These are phyloP conservation scores for Cosmia trapezina DNA, from an alignment of 2,888 invertebrate genomes.

Conservation along the genomic window DNA sequence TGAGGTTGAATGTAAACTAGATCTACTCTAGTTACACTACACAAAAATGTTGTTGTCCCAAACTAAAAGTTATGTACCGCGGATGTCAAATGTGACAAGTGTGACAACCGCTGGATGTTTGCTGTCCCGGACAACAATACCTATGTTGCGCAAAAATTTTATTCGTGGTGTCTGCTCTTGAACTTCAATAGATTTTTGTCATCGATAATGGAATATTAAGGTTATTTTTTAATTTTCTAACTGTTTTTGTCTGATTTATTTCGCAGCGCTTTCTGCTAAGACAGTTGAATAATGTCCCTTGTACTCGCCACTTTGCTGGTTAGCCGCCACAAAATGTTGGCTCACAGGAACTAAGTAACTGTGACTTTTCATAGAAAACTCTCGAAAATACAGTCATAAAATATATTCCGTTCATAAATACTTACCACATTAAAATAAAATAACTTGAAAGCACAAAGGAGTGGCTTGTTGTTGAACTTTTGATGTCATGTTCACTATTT, in stretches of 20 bases:
- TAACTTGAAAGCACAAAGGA: constrained; percentile 50
- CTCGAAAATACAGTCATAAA: neutral
- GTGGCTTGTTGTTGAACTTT: constrained; percentile 50
- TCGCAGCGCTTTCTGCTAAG: neutral
- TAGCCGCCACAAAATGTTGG: neutral
- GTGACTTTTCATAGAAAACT: neutral
- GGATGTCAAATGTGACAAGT: too few relatives aligned
- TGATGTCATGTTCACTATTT: constrained; percentile 56
- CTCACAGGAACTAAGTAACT: neutral
- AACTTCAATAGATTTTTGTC: neutral
- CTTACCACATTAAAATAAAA: constrained; percentile 38
- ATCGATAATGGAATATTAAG: neutral
- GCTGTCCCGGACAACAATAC: too few relatives aligned
- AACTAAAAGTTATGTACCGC: too few relatives aligned
- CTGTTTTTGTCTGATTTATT: neutral
- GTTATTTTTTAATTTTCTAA: neutral
- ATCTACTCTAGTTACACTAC: too few relatives aligned
- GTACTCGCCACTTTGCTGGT: neutral
- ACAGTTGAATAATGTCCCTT: neutral
- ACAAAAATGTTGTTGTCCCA: too few relatives aligned
- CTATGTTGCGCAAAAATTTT: too few relatives aligned
- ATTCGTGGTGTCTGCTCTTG: too few relatives aligned
- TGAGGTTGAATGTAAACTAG: too few relatives aligned
- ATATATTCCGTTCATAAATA: constrained; percentile 13
- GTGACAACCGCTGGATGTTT: too few relatives aligned